A percentile compares a stretch with the other conserved stretches of the same genome.
These are phyloP conservation scores for Apomyelois bistriatella DNA, from an alignment of 2,888 invertebrate genomes.

Conservation along the genomic window DNA sequence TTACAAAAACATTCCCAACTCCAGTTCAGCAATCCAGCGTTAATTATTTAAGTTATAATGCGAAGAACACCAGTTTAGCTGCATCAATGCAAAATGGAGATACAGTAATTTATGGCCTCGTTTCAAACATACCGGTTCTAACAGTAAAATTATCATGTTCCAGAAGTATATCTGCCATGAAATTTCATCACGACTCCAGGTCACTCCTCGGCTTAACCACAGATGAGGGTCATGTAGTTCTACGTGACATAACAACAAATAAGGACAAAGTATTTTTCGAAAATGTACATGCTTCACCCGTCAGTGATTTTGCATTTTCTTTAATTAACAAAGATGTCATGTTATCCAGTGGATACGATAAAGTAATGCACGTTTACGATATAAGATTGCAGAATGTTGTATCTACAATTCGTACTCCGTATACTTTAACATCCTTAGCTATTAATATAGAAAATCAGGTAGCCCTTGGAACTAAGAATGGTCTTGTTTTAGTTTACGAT, in stretches of 20 bases:
- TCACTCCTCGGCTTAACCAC: conserved; percentile 69
- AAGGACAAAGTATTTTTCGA: conserved; percentile 70
- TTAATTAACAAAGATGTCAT: conserved; percentile 77
- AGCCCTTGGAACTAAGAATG: conserved; percentile 78
- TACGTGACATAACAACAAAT: conserved; percentile 66
- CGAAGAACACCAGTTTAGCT: conserved; percentile 70
- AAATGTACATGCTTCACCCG: conserved; percentile 77
- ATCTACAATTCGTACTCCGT: conserved; percentile 59
- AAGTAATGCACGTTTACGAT: conserved; percentile 79
- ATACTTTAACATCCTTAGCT: conserved; percentile 61
- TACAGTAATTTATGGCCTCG: conserved; percentile 72
- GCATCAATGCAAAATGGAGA: conserved; percentile 72
- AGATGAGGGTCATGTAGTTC: conserved; percentile 71
- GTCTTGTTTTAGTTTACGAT: conserved; percentile 76
- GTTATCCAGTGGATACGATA: conserved; percentile 78
- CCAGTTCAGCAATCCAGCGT: conserved; percentile 59
- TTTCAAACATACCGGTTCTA: conserved; percentile 66
- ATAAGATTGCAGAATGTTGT: conserved; percentile 68
- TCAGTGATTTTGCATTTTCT: conserved; percentile 79
- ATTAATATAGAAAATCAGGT: conserved; percentile 69
- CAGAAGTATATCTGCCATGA: conserved; percentile 68
- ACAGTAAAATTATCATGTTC: conserved; percentile 64
- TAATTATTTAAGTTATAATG: conserved; percentile 66
- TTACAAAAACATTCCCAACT: conserved; percentile 67
- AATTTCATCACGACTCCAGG: conserved; percentile 70